Conservation (phyloP, 2,888 invertebrate species). For the Sicus ferrugineus region DNA sequence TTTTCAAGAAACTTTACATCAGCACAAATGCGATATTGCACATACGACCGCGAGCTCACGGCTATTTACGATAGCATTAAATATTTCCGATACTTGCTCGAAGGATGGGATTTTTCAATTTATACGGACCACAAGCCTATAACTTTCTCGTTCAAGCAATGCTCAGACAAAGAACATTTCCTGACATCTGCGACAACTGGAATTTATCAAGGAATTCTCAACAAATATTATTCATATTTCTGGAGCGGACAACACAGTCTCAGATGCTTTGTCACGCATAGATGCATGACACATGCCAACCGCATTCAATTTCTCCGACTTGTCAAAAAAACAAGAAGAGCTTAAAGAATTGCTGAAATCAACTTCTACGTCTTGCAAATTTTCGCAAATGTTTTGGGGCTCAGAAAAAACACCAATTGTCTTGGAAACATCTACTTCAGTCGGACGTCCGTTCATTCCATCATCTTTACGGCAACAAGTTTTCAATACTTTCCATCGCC, state of each 20-base stretch:
- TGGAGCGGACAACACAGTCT: too few relatives aligned
- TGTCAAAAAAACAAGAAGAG: not conserved
- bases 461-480: not conserved
- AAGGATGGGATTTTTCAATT: slow-evolving; percentile 12
- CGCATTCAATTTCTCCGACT: not conserved
- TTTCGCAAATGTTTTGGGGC: not conserved
- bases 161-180: not conserved
- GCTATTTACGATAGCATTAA: not conserved
- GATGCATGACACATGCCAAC: slow-evolving; percentile 27
- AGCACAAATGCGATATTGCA: slow-evolving; percentile 6
- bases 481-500: not conserved
- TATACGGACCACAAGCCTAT: not conserved
- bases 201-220: slow-evolving; percentile 30
- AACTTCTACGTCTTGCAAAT: not conserved
- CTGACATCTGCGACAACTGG: slow-evolving; percentile 17
- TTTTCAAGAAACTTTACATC: not conserved
- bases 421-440: slow-evolving; percentile 17
- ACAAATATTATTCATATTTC: slow-evolving; percentile 24
- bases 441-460: not conserved
- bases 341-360: slow-evolving; percentile 4
- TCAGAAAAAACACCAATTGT: not conserved
- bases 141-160: not conserved
- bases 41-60: slow-evolving; percentile 4
- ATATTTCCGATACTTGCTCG: slow-evolving; percentile 1
- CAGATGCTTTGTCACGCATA: too few relatives aligned